Percentiles rank a stretch among this genome's conserved stretches.
Evolutionary conservation across 2,113 vertebrate species (phyloP).

Genomic region (Ceyx cyanopectus): DNA sequence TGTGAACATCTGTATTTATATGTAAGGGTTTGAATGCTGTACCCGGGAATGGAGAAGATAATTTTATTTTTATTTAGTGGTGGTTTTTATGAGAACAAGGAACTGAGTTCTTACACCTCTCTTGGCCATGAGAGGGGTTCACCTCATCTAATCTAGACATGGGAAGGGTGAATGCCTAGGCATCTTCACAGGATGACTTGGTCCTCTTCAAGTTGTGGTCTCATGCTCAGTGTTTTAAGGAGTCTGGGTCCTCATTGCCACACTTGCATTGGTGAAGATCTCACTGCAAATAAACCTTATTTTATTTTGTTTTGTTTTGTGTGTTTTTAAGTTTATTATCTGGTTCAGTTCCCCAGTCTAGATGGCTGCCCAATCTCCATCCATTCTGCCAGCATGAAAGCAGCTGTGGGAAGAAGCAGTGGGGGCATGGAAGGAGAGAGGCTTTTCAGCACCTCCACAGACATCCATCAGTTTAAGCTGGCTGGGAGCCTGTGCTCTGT

Average conservation of each 20-base stretch:
- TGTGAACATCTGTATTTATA: neutral
- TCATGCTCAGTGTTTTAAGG: neutral
- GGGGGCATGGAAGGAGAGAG: neutral
- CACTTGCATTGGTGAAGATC: neutral
- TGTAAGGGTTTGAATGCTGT: neutral
- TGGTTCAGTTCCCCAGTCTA: neutral
- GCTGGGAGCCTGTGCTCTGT: neutral
- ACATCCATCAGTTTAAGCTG: neutral
- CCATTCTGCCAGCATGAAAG: neutral
- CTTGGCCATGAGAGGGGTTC: neutral
- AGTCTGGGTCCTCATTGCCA: neutral
- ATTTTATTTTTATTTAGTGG: slow-evolving; percentile 6
- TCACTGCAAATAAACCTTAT: neutral
- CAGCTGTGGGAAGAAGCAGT: neutral
- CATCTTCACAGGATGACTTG: neutral
- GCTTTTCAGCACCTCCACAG: neutral
- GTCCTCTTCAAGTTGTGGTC: neutral
- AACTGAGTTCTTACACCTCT: neutral
- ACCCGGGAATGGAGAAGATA: neutral
- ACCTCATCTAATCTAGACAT: neutral
- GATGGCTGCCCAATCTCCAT: neutral
- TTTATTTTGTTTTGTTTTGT: neutral
- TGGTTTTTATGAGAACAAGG: slow-evolving; percentile 5
- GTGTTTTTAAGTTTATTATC: neutral
- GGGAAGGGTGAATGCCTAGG: neutral